Evolutionary conservation across 2,888 invertebrate genomes (phyloP), one percentile per base, ranked within the genome.

Genomic region (Dryomyza anilis): DNA sequence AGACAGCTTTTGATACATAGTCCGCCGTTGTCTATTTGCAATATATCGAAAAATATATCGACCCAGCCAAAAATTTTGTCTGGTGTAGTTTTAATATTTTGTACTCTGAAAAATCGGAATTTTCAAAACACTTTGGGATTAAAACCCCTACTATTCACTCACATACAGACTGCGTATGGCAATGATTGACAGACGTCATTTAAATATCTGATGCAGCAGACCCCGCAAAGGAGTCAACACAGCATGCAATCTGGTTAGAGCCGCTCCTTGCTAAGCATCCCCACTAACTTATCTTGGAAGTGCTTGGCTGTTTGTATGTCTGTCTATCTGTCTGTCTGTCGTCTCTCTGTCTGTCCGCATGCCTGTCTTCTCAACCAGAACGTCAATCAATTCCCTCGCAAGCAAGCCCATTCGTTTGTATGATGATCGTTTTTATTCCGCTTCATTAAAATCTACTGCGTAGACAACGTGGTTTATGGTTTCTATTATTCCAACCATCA

Each of bases 181-280:
- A 33, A 27, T 58, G 58, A 45, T 58, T 58, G 46, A 58, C 58
- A 58, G 58, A 21, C 45, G 33, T 55, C 36, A 58, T 58, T 58
- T 58, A 46, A 46, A 58, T 58, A 46, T 46, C 30, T 45, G 58
- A 43, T 46, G 30, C 29, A 46, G 29, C 45, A 45, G 12, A 27
- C 27, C n/a, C 27, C 45, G 16, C 39, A 12, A 45, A 57, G n/a
- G 25, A n/a, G 27, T 16, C 12, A 43, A 43, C 57, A 27, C 45
- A 43, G 57, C 58, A 19, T 12, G 55, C 33, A 33, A 19, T 36
- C 33, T 55, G 7, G 21, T 55, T 16, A 19, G 12, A 33, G 36
- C 55, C 55, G 55, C 55, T 33, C 30, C 30, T 36, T 55, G 19
- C 14, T 16, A 30, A 10, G 33, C 21, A 10, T 55, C 33, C n/a